Base-by-base conservation (phyloP, 2,888 invertebrate genomes). In the Drosophila kanekoi region DNA sequence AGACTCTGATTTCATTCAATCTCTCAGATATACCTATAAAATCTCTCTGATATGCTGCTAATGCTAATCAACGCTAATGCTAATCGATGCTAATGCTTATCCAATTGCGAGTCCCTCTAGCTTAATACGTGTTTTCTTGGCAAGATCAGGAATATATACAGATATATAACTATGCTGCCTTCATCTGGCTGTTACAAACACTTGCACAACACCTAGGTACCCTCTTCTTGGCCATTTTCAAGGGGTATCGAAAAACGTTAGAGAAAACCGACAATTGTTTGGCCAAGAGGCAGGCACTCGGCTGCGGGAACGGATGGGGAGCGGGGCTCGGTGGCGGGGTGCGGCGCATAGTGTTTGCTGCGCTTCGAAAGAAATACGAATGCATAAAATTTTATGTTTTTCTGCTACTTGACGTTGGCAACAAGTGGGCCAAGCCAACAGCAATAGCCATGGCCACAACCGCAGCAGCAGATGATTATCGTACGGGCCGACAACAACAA, bases 211-310 rank as follows among this genome's bases (percentile, higher is more conserved):
- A 9, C 2, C 4, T 33, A 13, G 14, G 44, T 13, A 40, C 44
- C 44, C 68, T 11, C 4, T 18, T 14, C 2, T 13, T 54, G 9
- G 1, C 14, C 2, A 3, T 10, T 16, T 0, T 3, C 32, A n/a
- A 6, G 14, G 14, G 40, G 45, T 41, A 68, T 45, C 44, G 54
- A 57, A 76, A 72, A 72, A 79, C 81, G 83, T 74, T 86, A 89
- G 90, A 85, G 84, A 88, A 85, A 85, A 75, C 87, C 90, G 87
- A 80, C 85, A 85, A 89, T 89, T 89, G 85, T 88, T 89, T 88
- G 75, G 52, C 43, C 57, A 59, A 59, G 73, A 49, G 37, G 60
- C 57, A 51, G 38, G 52, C 45, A 16, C 51, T 16, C 23, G 44
- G 32, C 10, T 23, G 38, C 18, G 37, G 14, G 9, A 4, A 3